These are phyloP conservation scores for Bombus waltoni DNA, from an alignment of 1,140 invertebrate genomes.

Conservation along the genomic window DNA sequence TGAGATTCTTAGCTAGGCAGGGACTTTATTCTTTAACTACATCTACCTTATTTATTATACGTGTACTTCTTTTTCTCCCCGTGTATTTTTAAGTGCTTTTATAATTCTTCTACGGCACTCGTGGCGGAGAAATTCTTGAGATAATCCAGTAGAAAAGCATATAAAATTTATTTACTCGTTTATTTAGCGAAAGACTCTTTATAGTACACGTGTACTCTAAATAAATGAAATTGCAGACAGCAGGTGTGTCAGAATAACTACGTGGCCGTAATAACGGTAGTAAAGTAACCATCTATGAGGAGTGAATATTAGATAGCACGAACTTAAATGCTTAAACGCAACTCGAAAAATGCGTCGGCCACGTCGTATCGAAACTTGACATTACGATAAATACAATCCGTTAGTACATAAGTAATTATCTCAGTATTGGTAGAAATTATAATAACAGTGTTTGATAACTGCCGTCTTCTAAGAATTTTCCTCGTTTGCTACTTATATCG, in stretches of 20 bases:
- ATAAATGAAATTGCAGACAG: slow-evolving; percentile 29
- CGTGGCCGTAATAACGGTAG: not conserved
- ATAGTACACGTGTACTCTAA: slow-evolving; percentile 12
- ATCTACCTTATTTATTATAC: not conserved
- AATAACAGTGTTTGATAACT: too few relatives aligned
- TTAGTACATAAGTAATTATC: too few relatives aligned
- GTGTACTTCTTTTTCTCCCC: not conserved
- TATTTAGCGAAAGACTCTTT: not conserved
- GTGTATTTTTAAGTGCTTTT: not conserved
- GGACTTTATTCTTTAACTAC: not conserved
- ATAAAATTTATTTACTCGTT: slow-evolving; percentile 19
- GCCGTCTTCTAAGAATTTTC: too few relatives aligned
- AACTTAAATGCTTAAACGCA: not conserved
- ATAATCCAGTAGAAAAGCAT: slow-evolving; percentile 10
- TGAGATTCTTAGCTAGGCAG: not conserved
- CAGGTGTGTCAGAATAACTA: slow-evolving; percentile 18
- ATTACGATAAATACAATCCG: too few relatives aligned
- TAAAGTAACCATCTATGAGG: not conserved
- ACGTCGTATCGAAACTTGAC: too few relatives aligned
- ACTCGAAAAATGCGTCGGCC: not conserved
- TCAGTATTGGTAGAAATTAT: too few relatives aligned
- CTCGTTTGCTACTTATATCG: too few relatives aligned
- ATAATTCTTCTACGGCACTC: not conserved
- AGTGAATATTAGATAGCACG: not conserved
- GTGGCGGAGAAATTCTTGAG: not conserved